These are phyloP conservation scores for Rhagonycha fulva DNA, from an alignment of 2,888 invertebrate genomes.

Conservation along the genomic window DNA sequence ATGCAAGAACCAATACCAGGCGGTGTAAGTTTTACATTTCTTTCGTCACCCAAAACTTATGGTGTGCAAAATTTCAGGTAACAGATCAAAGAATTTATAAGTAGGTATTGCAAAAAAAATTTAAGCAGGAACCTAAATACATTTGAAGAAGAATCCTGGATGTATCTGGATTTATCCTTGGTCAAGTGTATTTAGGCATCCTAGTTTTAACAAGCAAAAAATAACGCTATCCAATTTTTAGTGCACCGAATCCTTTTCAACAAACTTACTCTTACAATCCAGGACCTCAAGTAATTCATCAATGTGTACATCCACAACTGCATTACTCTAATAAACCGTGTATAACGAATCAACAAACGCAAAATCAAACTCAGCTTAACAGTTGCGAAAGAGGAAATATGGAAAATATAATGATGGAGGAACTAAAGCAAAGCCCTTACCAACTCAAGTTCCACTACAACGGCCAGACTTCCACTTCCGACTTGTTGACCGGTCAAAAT, in stretches of 20 bases:
- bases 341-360: background rate
- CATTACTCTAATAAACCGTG: background rate
- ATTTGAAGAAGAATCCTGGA: background rate
- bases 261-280: background rate
- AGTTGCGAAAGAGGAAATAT: background rate
- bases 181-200: background rate
- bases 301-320: background rate
- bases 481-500: constrained; percentile 25
- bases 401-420: constrained; percentile 35
- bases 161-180: no score
- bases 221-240: background rate
- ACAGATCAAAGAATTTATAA: background rate
- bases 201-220: background rate
- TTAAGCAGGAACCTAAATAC: background rate
- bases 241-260: background rate
- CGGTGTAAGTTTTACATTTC: constrained; percentile 32
- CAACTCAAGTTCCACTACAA: constrained; percentile 37
- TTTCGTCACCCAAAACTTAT: constrained; percentile 10
- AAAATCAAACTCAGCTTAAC: background rate
- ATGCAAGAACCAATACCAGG: constrained; percentile 18
- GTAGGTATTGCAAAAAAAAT: background rate
- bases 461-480: constrained; percentile 38
- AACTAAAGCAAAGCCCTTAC: constrained; percentile 37
- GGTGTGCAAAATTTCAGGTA: constrained; percentile 14
- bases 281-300: background rate